Percentiles rank a stretch among this genome's conserved stretches.
phyloP scores from a whole-genome alignment of 2,797 vertebrate genomes.

The Parotocinclus haroldoi region DNA sequence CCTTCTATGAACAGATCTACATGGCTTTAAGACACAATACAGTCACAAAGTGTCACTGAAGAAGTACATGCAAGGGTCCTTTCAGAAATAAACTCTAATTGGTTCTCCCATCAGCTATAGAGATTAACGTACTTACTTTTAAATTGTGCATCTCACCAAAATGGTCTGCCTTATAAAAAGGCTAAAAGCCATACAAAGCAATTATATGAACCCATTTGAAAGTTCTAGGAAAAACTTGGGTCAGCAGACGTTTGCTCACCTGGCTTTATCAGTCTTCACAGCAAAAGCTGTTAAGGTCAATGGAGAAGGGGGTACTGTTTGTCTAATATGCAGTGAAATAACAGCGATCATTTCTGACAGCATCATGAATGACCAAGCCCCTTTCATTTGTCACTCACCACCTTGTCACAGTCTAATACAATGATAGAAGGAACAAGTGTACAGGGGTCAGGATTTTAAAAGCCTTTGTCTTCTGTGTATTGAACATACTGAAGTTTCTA shows the following conservation, averaged over 20 bases:
- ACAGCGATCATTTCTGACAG: conserved; percentile 42
- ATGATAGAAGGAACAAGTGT: too few species aligned
- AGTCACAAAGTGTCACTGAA: not conserved
- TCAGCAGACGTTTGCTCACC: not conserved
- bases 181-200: conserved; percentile 17
- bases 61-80: conserved; percentile 6
- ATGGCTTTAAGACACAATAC: conserved; percentile 16
- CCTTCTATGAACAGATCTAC: not conserved
- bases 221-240: conserved; percentile 5
- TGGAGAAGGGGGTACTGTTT: conserved; percentile 7
- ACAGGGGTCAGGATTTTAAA: too few species aligned
- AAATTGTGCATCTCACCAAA: conserved; percentile 16
- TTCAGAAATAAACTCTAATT: conserved; percentile 27
- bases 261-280: not conserved
- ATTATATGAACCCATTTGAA: conserved; percentile 12
- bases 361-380: conserved; percentile 45
- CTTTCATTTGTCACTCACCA: conserved; percentile 40
- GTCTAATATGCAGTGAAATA: conserved; percentile 32
- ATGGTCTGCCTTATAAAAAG: conserved; percentile 23
- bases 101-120: conserved; percentile 3
- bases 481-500: too few species aligned
- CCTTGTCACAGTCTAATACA: not conserved
- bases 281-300: not conserved
- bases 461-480: not conserved
- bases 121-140: conserved; percentile 27